These are phyloP conservation scores for Aromia moschata DNA, from an alignment of 2,888 invertebrate species.

Conservation along the genomic window DNA sequence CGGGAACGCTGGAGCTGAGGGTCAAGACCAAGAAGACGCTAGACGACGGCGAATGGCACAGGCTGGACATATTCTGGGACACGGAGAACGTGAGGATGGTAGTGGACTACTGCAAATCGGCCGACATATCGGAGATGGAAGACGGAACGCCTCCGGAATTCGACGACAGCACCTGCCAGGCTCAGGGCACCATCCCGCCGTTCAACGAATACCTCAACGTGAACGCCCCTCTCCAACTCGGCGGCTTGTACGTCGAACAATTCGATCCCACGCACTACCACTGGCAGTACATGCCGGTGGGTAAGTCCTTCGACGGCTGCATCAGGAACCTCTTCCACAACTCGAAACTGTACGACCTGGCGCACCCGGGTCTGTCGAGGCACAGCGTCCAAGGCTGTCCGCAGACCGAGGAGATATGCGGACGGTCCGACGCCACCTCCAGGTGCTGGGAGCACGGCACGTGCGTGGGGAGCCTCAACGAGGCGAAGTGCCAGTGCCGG, in stretches of 20 bases:
- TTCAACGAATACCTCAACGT: conserved; percentile 97
- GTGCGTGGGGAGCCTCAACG: conserved; percentile 89
- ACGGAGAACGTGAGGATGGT: conserved; percentile 93
- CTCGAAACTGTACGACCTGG: conserved; percentile 94
- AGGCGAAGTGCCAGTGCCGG: conserved; percentile 91
- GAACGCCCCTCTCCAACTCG: conserved; percentile 94
- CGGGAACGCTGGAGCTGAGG: conserved; percentile 86
- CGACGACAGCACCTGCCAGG: conserved; percentile 90
- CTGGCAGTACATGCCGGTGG: conserved; percentile 91
- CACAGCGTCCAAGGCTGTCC: conserved; percentile 92
- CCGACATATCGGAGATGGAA: conserved; percentile 87
- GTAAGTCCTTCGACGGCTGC: conserved; percentile 95
- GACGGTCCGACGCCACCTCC: conserved; percentile 84
- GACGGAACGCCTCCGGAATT: conserved; percentile 90
- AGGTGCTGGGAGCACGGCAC: conserved; percentile 94
- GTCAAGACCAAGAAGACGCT: conserved; percentile 86
- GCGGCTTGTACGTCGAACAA: conserved; percentile 87
- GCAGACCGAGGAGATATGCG: conserved; percentile 92
- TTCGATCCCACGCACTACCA: conserved; percentile 89
- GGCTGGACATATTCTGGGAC: conserved; percentile 95
- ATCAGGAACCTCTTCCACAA: conserved; percentile 95
- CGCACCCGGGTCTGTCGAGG: conserved; percentile 87
- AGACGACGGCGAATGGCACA: conserved; percentile 98
- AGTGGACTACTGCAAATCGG: conserved; percentile 92
- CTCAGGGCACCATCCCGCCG: conserved; percentile 88